Conservation (phyloP, 2,888 invertebrate genomes). For the Gastrophysa polygoni region DNA sequence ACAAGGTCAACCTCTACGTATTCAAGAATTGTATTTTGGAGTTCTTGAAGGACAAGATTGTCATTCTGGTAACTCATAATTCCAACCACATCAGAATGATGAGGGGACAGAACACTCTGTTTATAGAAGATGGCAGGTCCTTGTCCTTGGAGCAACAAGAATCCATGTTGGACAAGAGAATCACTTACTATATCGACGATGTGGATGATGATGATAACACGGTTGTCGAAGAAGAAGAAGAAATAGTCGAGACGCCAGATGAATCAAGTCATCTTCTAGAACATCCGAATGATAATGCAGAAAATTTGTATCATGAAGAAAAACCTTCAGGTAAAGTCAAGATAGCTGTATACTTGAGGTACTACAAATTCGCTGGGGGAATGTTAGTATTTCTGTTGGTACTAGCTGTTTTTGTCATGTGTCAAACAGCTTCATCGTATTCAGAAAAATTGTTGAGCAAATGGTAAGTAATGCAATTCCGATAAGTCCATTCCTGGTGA, state of each 20-base stretch:
- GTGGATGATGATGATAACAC: conserved; percentile 26
- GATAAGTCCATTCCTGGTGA: background rate
- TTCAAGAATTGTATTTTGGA: conserved; percentile 45
- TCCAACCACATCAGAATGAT: conserved; percentile 42
- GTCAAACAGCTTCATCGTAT: conserved; percentile 40
- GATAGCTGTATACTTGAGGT: conserved; percentile 45
- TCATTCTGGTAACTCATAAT: conserved; percentile 47
- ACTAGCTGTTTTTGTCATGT: conserved; percentile 37
- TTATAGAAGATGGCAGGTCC: conserved; percentile 41
- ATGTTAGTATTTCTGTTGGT: conserved; percentile 39
- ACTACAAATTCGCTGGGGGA: conserved; percentile 48
- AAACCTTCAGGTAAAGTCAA: conserved; percentile 46
- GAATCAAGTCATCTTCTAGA: conserved; percentile 25
- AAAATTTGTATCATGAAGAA: conserved; percentile 44
- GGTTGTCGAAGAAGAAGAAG: conserved; percentile 16
- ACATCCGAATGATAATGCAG: conserved; percentile 4
- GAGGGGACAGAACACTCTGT: conserved; percentile 38
- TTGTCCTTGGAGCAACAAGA: conserved; percentile 37
- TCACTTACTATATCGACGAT: conserved; percentile 44
- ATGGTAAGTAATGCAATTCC: conserved; percentile 41
- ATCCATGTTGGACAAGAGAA: conserved; percentile 37
- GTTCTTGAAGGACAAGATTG: conserved; percentile 47
- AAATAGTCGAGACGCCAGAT: conserved; percentile 26
- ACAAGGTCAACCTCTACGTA: conserved; percentile 41
- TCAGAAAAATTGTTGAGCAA: conserved; percentile 45